Percentiles rank a stretch among this genome's conserved stretches.
Conservation (phyloP, 2,888 invertebrate genomes). For the Odiellus spinosus region DNA sequence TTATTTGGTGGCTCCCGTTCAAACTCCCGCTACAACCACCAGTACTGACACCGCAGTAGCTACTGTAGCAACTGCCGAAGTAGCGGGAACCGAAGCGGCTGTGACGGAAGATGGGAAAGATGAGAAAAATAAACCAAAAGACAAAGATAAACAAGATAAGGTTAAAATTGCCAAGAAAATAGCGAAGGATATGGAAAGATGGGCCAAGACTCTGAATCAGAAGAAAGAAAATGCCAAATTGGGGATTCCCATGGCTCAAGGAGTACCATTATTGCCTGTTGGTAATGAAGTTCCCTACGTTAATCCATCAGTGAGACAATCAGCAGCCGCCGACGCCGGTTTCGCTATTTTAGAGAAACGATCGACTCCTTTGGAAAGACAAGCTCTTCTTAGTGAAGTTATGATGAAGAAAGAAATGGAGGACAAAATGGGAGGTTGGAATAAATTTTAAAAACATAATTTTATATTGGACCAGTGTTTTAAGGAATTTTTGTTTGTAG, state of each 20-base stretch:
- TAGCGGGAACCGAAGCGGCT: constrained; percentile 7
- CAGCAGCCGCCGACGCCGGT: constrained; percentile 78
- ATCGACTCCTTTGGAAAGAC: constrained; percentile 18
- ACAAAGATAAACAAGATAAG: constrained; percentile 60
- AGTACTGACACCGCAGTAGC: background rate
- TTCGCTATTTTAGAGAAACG: constrained; percentile 78
- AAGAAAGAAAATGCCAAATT: constrained; percentile 56
- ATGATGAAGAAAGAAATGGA: constrained; percentile 20
- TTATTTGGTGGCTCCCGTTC: constrained; percentile 31
- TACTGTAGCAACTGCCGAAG: constrained; percentile 17
- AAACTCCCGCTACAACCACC: background rate
- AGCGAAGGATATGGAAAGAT: constrained; percentile 83
- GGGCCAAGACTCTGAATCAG: constrained; percentile 94
- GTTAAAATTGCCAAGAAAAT: constrained; percentile 95
- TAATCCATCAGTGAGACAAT: constrained; percentile 27
- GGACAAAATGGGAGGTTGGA: constrained; percentile 25
- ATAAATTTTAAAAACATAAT: constrained; percentile 4
- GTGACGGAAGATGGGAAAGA: constrained; percentile 24
- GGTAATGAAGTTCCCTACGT: constrained; percentile 34
- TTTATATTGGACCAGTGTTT: background rate
- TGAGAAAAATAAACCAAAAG: constrained; percentile 10
- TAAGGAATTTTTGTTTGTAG: constrained; percentile 24
- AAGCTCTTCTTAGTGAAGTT: constrained; percentile 18
- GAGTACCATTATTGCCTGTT: constrained; percentile 5
- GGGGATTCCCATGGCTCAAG: constrained; percentile 9